phyloP scores from a whole-genome alignment of 2,888 invertebrate species.

The Pterostichus madidus region DNA sequence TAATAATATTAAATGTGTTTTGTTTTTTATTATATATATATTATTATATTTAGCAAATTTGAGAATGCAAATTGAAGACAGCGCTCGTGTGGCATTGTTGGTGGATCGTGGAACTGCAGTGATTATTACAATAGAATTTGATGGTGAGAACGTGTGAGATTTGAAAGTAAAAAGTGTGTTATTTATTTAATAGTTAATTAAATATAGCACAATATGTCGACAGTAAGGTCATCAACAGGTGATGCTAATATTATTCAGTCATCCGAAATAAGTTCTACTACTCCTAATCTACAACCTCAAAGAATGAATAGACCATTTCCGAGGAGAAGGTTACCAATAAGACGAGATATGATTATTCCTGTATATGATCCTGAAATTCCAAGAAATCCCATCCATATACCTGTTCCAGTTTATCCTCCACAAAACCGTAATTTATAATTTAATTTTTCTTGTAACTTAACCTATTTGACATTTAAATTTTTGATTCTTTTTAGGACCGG shows the following conservation, averaged over 20 bases:
- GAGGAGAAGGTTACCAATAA: conserved; percentile 41
- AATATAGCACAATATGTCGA: conserved; percentile 28
- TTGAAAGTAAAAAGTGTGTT: conserved; percentile 10
- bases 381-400: background rate
- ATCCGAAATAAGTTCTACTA: conserved; percentile 74
- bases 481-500: conserved; percentile 39
- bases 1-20: background rate
- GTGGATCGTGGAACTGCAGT: conserved; percentile 50
- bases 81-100: conserved; percentile 20
- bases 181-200: background rate
- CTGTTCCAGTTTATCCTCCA: background rate
- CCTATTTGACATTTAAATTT: conserved; percentile 26
- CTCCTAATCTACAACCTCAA: conserved; percentile 69
- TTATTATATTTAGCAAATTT: background rate
- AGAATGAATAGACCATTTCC: conserved; percentile 45
- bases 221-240: conserved; percentile 68
- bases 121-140: conserved; percentile 40
- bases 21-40: background rate
- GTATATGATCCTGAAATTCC: background rate
- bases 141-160: conserved; percentile 34
- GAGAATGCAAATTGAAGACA: conserved; percentile 23
- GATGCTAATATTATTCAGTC: conserved; percentile 73
- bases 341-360: background rate
- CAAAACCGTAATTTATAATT: conserved; percentile 17
- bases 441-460: conserved; percentile 8